A percentile compares a stretch with the other conserved stretches of the same genome.
Evolutionary conservation across 2,888 invertebrate genomes (phyloP).

Genomic region (Oithona nana): DNA sequence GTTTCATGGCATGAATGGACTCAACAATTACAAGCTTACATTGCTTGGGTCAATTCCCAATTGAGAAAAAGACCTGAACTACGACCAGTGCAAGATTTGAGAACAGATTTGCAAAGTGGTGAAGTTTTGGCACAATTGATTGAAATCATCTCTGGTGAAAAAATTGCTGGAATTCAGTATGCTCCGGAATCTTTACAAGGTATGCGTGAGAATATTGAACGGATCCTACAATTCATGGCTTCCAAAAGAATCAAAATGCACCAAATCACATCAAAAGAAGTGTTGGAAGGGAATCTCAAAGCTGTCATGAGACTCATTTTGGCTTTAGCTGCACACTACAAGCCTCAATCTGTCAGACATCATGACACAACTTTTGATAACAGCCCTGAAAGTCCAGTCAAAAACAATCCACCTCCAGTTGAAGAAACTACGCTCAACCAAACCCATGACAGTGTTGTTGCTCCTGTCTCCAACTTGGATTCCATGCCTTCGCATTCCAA

Average conservation of each 20-base stretch:
- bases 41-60: slow-evolving; percentile 33
- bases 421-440: not conserved
- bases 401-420: not conserved
- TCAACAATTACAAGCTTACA: slow-evolving; percentile 26
- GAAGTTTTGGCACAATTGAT: slow-evolving; percentile 29
- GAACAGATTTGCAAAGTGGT: slow-evolving; percentile 29
- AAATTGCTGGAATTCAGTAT: slow-evolving; percentile 25
- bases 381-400: not conserved
- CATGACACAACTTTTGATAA: not conserved
- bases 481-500: too few relatives aligned
- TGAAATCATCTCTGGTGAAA: slow-evolving; percentile 28
- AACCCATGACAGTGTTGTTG: not conserved
- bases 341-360: slow-evolving; percentile 23
- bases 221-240: slow-evolving; percentile 29
- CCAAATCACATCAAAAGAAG: slow-evolving; percentile 23
- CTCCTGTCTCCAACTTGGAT: not conserved
- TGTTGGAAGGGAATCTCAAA: slow-evolving; percentile 28
- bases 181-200: slow-evolving; percentile 25
- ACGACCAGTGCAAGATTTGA: slow-evolving; percentile 28
- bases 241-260: slow-evolving; percentile 29
- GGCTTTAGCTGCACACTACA: slow-evolving; percentile 32
- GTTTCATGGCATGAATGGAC: slow-evolving; percentile 23
- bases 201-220: slow-evolving; percentile 29
- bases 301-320: slow-evolving; percentile 31
- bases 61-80: slow-evolving; percentile 29